Evolutionary conservation across 2,797 vertebrate genomes (phyloP), one percentile per base, ranked within the genome.

Genomic region (Leptoclinus maculatus): DNA sequence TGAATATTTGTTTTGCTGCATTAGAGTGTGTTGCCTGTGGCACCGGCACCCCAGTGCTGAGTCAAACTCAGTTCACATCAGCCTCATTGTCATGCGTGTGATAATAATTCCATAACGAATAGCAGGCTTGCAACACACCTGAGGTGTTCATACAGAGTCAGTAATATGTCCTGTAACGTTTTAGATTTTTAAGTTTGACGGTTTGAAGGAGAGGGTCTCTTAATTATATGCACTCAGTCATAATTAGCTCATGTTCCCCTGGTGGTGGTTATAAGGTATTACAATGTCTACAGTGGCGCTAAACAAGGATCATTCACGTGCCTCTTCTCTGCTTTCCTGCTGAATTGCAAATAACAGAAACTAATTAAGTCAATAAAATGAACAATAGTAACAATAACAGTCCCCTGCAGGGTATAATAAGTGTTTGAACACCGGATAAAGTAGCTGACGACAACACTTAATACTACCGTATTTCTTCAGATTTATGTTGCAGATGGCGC

Each of bases 31-130:
- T 3, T 39, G 47, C 25, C 8, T 47, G 3, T 43, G 36, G 53
- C 53, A 41, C 58, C 38, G 29, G 36, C 14, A 12, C 23, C 43
- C 7, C 64, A 17, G 25, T 1, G 14, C 67, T 2, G 1, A 45
- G 34, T 66, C 47, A 68, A 64, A 71, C 19, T 19, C 53, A 60
- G 51, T 39, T 57, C 21, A 68, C 67, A n/a, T 51, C 25, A 36
- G 60, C 16, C 36, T 64, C 2, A 43, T 69, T 62, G 49, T 58
- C 56, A 53, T n/a, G 62, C 2, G 45, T 47, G 34, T 41, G 12
- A 56, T 71, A 2, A 10, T 14, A 14, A 64, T 12, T 47, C 10
- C 34, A 51, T 12, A 59, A 21, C 13, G 64, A 72, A 21, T 21
- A 53, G 25, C 3, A 13, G 66, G 36, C 25, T 34, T 45, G 65